Evolutionary conservation across 2,888 invertebrate species (phyloP), one percentile per base, ranked within the genome.

Genomic region (Cyrtodaria siliqua): DNA sequence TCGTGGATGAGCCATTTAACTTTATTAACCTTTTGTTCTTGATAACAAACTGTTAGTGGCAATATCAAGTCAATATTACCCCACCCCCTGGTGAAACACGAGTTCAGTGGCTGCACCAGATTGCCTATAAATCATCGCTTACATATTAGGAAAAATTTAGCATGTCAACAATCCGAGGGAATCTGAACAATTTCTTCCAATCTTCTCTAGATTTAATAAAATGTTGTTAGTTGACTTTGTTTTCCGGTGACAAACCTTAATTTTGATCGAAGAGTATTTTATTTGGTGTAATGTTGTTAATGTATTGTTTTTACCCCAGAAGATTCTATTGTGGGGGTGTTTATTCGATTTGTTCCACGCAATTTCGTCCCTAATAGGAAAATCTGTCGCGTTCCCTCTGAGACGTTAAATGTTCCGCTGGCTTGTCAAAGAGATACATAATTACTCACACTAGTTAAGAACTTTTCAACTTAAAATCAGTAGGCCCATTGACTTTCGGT

Each of bases 1-100:
- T 40, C 59, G 50, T 57, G 67, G 67, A 53, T 57, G 63, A 70
- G 57, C 59, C 60, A 55, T 73, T 60, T 72, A 69, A 78, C 63
- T 55, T 56, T 59, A 72, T 78, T 78, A 68, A 78, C 78, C 78
- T 72, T 77, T 78, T 71, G 68, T 62, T 33, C 44, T 26, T 38
- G n/a, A 40, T 40, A n/a, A 9, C 14, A 6, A 23, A 6, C 20
- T 14, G 8, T 9, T 8, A 52, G 16, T 52, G 52, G 16, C 52
- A 52, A 52, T 52, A 23, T 52, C 24, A 14, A 52, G 52, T 52
- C 24, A 52, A 52, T 52, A 24, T 66, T 38, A 6, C 38, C 49
- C 20, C 50, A 52, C 44, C 74, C 68, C 67, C 63, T 56, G 33
- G 55, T 67, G 73, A 38, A 49, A 47, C 23, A 66, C 53, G 61